Percentiles rank a stretch among this genome's conserved stretches.
These are phyloP conservation scores for Drosophila sordidula DNA, from an alignment of 2,888 invertebrate genomes.

Conservation along the genomic window DNA sequence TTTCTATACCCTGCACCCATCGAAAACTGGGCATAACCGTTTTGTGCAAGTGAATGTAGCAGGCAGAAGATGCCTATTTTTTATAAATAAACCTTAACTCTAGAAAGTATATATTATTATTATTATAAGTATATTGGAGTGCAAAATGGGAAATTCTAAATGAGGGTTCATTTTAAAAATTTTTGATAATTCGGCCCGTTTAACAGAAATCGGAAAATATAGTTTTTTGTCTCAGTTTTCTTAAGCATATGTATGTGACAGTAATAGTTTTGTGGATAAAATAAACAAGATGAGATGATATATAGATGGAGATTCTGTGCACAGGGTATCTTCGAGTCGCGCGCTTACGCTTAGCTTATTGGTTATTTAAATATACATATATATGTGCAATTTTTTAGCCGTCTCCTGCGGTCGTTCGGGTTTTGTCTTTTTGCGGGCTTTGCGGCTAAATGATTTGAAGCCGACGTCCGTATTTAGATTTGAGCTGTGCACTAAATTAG, in stretches of 20 bases:
- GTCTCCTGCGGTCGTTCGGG: conserved; percentile 43
- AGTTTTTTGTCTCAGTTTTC: too few species aligned
- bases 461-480: conserved; percentile 52
- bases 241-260: too few species aligned
- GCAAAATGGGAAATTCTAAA: too few species aligned
- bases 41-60: not conserved
- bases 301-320: not conserved
- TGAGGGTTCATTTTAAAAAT: too few species aligned
- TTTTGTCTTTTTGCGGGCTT: conserved; percentile 41
- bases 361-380: not conserved
- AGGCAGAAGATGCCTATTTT: too few species aligned
- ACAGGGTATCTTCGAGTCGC: not conserved
- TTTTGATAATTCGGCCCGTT: too few species aligned
- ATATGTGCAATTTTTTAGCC: conserved; percentile 44
- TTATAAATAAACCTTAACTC: too few species aligned
- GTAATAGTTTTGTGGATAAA: too few species aligned
- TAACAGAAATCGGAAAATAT: too few species aligned
- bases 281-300: too few species aligned
- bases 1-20: conserved; percentile 14
- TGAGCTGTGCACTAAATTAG: conserved; percentile 76
- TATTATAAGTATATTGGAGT: too few species aligned
- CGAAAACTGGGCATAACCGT: not conserved
- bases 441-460: conserved; percentile 73
- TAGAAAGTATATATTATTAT: too few species aligned
- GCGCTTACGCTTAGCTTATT: not conserved